Base-by-base conservation (phyloP, 2,113 vertebrate genomes). In the Pangasianodon hypophthalmus region DNA sequence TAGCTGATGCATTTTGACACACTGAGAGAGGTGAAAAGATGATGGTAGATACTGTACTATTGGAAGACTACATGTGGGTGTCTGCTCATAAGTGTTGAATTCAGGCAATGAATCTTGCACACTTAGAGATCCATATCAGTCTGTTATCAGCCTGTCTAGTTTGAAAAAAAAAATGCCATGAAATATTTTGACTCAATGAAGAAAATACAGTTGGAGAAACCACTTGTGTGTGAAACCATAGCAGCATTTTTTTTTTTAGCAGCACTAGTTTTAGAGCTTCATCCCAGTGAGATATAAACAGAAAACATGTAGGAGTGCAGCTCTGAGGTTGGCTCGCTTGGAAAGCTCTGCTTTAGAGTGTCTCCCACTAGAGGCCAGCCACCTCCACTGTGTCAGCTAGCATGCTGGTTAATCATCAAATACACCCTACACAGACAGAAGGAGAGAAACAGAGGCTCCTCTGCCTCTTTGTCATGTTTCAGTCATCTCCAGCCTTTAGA, bases 351-450 rank as follows among this genome's bases (percentile, higher is more conserved):
- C 84, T 87, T 92, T 81, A 90, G 87, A 88, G 87, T 54, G 80
- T 89, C 88, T 92, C 88, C 91, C 91, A 91, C 87, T 85, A 91
- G 92, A 90, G 90, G 93, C 91, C 92, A 92, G 88, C 91, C 86
- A 91, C 85, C 84, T 91, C 90, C 90, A 88, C 87, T 92, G 88
- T 90, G 91, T 92, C 91, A 92, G 88, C 86, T 89, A 87, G 85
- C 89, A 82, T 89, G 90, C 91, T 92, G 90, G 91, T 91, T 92
- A 92, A 91, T 92, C 91, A 92, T 92, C 91, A 90, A 91, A 91
- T 84, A 85, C 86, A 91, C 87, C 86, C 90, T 87, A 92, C 85
- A 85, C 86, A 88, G 90, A 85, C 91, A 88, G 88, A 89, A 89
- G 79, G 87, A 88, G 82, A 73, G 80, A 82, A 91, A 91, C 89